A percentile compares a stretch with the other conserved stretches of the same genome.
phyloP scores from a whole-genome alignment of 35 echinoderm and acorn worm genomes.

The Apostichopus parvimensis region DNA sequence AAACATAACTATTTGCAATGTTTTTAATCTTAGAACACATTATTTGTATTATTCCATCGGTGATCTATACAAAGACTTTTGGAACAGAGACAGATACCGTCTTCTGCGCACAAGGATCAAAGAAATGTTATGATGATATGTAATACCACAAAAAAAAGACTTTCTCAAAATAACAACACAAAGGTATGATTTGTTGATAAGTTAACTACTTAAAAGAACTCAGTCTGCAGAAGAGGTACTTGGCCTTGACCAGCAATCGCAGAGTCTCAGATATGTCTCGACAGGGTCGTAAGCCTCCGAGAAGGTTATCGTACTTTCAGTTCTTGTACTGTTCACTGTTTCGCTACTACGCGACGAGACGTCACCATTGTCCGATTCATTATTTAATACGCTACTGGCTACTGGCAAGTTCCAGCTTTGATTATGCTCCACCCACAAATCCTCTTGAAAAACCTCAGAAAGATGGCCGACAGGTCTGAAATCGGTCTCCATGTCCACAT shows the following conservation, averaged over 20 bases:
- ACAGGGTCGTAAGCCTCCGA: conserved; percentile 43
- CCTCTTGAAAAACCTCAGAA: conserved; percentile 31
- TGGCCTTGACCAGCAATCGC: conserved; percentile 45
- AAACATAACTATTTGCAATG: too few relatives aligned
- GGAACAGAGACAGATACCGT: too few relatives aligned
- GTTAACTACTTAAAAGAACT: not conserved
- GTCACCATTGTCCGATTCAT: not conserved
- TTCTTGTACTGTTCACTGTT: not conserved
- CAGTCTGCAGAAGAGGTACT: conserved; percentile 2
- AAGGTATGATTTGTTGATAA: too few relatives aligned
- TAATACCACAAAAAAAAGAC: too few relatives aligned
- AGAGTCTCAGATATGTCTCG: conserved; percentile 42
- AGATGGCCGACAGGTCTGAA: not conserved
- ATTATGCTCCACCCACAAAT: conserved; percentile 37
- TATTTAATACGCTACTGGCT: not conserved
- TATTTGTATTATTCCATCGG: too few relatives aligned
- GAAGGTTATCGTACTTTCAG: not conserved
- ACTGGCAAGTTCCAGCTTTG: conserved; percentile 7
- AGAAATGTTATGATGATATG: too few relatives aligned
- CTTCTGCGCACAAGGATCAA: too few relatives aligned
- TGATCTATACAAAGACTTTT: too few relatives aligned
- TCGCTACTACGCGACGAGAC: not conserved
- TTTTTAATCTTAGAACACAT: too few relatives aligned
- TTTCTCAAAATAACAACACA: too few relatives aligned
- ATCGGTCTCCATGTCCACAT: conserved; percentile 36